Conservation (phyloP, 1,140 invertebrate species). For the Solenopsis invicta region DNA sequence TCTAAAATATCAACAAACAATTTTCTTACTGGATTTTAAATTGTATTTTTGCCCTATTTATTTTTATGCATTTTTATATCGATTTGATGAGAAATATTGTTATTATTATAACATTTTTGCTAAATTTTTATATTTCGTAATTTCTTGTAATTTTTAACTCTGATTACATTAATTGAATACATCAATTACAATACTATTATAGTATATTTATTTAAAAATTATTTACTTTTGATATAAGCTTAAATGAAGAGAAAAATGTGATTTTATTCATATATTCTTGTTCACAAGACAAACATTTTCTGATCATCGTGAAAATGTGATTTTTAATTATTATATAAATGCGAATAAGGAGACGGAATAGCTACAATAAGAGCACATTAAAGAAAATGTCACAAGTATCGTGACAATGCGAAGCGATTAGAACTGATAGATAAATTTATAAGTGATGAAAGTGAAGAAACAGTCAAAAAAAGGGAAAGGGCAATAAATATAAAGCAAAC, state of each 20-base stretch:
- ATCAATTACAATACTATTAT: neutral
- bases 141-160: neutral
- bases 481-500: neutral
- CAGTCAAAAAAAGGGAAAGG: neutral
- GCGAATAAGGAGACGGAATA: neutral
- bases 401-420: neutral
- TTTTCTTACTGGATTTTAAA: neutral
- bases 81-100: neutral
- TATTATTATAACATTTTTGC: neutral
- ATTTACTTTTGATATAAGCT: neutral
- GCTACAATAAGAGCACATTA: neutral
- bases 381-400: neutral
- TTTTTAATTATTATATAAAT: neutral
- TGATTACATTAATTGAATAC: neutral
- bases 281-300: neutral
- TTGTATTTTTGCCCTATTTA: neutral
- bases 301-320: neutral
- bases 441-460: neutral
- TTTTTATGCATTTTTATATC: neutral
- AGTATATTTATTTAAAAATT: neutral
- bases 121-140: neutral
- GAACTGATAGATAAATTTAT: neutral
- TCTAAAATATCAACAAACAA: constrained; percentile 12
- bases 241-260: neutral
- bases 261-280: neutral